Base-by-base conservation (phyloP, 2,888 invertebrate genomes). In the Parnassius apollo region DNA sequence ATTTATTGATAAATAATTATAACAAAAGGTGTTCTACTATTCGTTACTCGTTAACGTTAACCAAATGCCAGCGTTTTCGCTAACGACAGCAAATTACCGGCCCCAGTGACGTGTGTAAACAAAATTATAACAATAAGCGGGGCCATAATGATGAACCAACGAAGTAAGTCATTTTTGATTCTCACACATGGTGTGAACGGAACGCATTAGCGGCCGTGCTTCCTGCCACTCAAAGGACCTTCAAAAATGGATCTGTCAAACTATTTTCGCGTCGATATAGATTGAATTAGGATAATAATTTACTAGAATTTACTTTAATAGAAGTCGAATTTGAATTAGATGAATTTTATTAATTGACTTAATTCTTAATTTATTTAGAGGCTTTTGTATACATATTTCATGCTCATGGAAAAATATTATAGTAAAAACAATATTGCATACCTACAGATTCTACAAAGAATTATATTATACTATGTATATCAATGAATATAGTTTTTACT, bases 101-200 rank as follows among this genome's bases (percentile, higher is more conserved):
- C 65, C 72, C 71, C 74, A 54, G 65, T 65, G 73, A 73, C 71
- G 74, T 80, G 78, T 76, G 78, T 80, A 82, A 83, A 85, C 85
- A 81, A 80, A 83, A 85, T 84, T 85, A 84, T 81, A 80, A 81
- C 82, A 81, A 80, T 80, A 79, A 77, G 73, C 73, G 52, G 64
- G 64, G 35, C 62, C 73, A 61, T 75, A 76, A 80, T 79, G 78
- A 81, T 57, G 73, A 70, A 67, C 72, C 68, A 61, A 65, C 66
- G 61, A 68, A 77, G 70, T 72, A 75, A 75, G 80, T 82, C 80
- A 80, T 83, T 82, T 79, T 75, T 73, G 79, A 78, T 78, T 80
- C 80, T 70, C 78, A 71, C 86, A 85, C 73, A 87, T 88, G 87
- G 86, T 80, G 86, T 81, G 83, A 85, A 83, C 80, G 76, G 75